phyloP scores from a whole-genome alignment of 2,888 invertebrate genomes.

The Nysson spinosus region DNA sequence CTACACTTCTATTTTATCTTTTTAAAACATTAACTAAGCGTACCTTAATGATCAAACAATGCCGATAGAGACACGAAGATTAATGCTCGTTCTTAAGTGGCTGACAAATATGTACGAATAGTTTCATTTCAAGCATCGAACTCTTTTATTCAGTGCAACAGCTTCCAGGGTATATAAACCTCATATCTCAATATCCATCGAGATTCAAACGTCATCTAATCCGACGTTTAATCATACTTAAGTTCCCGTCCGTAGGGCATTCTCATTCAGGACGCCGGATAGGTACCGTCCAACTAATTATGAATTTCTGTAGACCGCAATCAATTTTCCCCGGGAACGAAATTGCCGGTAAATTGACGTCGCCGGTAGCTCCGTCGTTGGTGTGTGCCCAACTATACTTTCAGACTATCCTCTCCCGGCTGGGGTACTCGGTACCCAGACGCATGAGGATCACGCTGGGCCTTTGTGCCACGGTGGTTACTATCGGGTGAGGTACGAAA shows the following conservation, averaged over 20 bases:
- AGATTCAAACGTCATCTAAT: constrained; percentile 31
- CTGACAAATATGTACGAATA: no score
- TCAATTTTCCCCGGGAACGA: constrained; percentile 63
- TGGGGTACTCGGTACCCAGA: constrained; percentile 55
- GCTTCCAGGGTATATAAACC: not conserved
- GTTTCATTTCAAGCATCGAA: no score
- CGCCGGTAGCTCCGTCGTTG: constrained; percentile 49
- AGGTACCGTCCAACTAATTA: constrained; percentile 58
- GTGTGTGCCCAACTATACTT: constrained; percentile 56
- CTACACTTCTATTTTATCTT: no score
- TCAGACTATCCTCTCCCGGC: constrained; percentile 51
- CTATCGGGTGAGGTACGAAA: constrained; percentile 49
- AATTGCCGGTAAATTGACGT: constrained; percentile 62
- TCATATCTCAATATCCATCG: constrained; percentile 17
- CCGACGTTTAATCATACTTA: constrained; percentile 58
- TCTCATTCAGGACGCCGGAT: constrained; percentile 41
- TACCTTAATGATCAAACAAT: no score
- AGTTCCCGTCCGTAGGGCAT: constrained; percentile 41
- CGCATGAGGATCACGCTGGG: constrained; percentile 55
- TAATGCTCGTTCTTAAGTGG: no score
- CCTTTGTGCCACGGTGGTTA: constrained; percentile 60
- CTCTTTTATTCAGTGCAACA: no score
- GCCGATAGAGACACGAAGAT: no score
- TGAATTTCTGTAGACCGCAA: constrained; percentile 61
- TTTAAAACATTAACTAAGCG: no score